phyloP scores from a whole-genome alignment of 2,888 invertebrate species.

The Sceliomorpha sp. region DNA sequence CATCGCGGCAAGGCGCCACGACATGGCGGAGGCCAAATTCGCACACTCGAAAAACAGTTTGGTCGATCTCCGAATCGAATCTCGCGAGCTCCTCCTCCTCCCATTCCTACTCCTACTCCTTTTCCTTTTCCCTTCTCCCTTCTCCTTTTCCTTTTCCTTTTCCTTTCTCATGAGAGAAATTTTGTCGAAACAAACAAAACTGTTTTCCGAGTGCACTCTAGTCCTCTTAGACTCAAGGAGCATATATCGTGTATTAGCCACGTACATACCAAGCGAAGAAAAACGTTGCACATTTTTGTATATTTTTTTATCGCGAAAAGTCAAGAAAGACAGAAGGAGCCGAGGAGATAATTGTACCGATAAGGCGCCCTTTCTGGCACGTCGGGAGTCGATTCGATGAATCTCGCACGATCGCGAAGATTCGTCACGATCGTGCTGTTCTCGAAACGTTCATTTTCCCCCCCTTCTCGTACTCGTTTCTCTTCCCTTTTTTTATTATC shows the following conservation, averaged over 20 bases:
- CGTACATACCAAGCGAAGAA: conserved; percentile 48
- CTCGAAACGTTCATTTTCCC: conserved; percentile 36
- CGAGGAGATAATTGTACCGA: conserved; percentile 54
- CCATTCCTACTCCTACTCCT: too few relatives aligned
- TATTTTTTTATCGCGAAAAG: conserved; percentile 53
- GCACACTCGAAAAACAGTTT: conserved; percentile 51
- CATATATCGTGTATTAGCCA: conserved; percentile 57
- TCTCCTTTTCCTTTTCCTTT: too few relatives aligned
- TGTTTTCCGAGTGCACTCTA: conserved; percentile 59
- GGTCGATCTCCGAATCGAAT: conserved; percentile 28
- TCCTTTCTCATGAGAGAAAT: too few relatives aligned
- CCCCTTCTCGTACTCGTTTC: conserved; percentile 23
- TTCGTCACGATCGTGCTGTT: conserved; percentile 54
- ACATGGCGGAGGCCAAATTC: conserved; percentile 47
- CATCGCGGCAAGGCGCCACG: conserved; percentile 35
- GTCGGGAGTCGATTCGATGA: conserved; percentile 54
- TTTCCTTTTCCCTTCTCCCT: too few relatives aligned
- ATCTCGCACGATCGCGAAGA: conserved; percentile 50
- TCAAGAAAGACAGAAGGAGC: conserved; percentile 38
- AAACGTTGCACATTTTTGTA: conserved; percentile 57
- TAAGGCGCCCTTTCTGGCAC: conserved; percentile 55
- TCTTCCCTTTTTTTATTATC: conserved; percentile 49
- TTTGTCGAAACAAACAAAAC: conserved; percentile 48
- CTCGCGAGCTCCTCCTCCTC: too few relatives aligned
- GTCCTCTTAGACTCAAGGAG: conserved; percentile 58